A percentile compares a stretch with the other conserved stretches of the same genome.
phyloP scores from a whole-genome alignment of 2,888 invertebrate genomes.

The Junonia oenone region DNA sequence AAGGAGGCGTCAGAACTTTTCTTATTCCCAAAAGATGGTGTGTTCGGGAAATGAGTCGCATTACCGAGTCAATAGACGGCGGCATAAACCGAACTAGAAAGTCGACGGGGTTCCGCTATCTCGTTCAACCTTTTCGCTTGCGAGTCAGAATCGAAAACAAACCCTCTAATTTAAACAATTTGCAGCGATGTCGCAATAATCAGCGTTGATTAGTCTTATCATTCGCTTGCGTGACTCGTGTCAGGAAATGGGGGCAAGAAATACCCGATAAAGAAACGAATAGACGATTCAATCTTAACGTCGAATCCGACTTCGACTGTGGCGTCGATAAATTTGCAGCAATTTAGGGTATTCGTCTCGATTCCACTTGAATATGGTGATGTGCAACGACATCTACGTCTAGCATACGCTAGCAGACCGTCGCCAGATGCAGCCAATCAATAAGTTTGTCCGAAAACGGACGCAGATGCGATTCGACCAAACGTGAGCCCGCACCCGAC shows the following conservation, averaged over 20 bases:
- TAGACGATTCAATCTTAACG: conserved; percentile 3
- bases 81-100: conserved; percentile 57
- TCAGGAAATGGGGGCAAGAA: conserved; percentile 28
- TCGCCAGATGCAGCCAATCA: conserved; percentile 39
- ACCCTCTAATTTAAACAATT: conserved; percentile 42
- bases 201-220: conserved; percentile 44
- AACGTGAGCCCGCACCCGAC: conserved; percentile 45
- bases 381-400: conserved; percentile 35
- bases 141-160: conserved; percentile 51
- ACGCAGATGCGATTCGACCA: conserved; percentile 57
- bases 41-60: conserved; percentile 73
- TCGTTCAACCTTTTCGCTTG: conserved; percentile 55
- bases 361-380: conserved; percentile 47
- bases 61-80: conserved; percentile 72
- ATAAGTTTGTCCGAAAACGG: conserved; percentile 46
- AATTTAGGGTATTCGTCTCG: conserved; percentile 36
- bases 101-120: conserved; percentile 47
- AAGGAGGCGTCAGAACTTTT: conserved; percentile 62
- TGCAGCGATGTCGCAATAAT: conserved; percentile 45
- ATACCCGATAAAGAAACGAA: conserved; percentile 23
- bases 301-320: conserved; percentile 17
- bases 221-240: conserved; percentile 28
- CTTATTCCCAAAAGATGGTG: conserved; percentile 65
- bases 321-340: conserved; percentile 37
- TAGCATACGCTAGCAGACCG: conserved; percentile 36